A percentile compares a stretch with the other conserved stretches of the same genome.
Conservation (phyloP, 1,140 invertebrate genomes). For the Olivierus martensii region DNA sequence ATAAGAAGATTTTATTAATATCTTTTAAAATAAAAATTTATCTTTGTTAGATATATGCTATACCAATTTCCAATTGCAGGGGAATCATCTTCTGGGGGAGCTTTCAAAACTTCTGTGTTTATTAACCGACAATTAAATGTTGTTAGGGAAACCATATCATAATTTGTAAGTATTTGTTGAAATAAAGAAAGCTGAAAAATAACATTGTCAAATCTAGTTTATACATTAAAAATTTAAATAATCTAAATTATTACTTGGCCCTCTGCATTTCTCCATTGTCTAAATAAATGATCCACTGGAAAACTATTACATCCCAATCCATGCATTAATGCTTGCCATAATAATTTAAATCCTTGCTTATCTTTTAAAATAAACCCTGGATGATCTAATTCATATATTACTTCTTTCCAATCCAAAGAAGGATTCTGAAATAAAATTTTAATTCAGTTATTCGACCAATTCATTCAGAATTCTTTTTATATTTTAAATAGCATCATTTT, state of each 20-base stretch:
- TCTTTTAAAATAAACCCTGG: slow-evolving; percentile 76
- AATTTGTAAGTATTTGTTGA: slow-evolving; percentile 60
- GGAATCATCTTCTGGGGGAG: slow-evolving; percentile 77
- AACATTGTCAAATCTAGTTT: slow-evolving; percentile 9
- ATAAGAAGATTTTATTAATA: background rate
- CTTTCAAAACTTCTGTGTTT: slow-evolving; percentile 75
- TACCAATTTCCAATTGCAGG: slow-evolving; percentile 81
- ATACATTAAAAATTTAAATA: background rate
- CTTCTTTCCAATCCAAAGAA: slow-evolving; percentile 79
- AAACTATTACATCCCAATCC: slow-evolving; percentile 61
- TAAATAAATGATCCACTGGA: slow-evolving; percentile 76
- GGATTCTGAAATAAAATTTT: slow-evolving; percentile 44
- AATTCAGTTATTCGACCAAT: background rate
- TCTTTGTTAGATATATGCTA: background rate
- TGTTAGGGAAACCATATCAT: slow-evolving; percentile 87
- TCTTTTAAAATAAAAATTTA: no score
- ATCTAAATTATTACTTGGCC: slow-evolving; percentile 40
- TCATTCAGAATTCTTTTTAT: background rate
- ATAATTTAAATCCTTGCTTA: slow-evolving; percentile 59
- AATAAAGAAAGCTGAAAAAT: slow-evolving; percentile 61
- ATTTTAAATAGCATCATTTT: background rate
- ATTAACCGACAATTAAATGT: slow-evolving; percentile 78
- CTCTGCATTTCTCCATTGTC: slow-evolving; percentile 82
- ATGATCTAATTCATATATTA: slow-evolving; percentile 79
- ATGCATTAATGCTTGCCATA: slow-evolving; percentile 62